Base-by-base conservation (phyloP, 53 echinoderm and acorn worm species). In the Arbacia lixula region DNA sequence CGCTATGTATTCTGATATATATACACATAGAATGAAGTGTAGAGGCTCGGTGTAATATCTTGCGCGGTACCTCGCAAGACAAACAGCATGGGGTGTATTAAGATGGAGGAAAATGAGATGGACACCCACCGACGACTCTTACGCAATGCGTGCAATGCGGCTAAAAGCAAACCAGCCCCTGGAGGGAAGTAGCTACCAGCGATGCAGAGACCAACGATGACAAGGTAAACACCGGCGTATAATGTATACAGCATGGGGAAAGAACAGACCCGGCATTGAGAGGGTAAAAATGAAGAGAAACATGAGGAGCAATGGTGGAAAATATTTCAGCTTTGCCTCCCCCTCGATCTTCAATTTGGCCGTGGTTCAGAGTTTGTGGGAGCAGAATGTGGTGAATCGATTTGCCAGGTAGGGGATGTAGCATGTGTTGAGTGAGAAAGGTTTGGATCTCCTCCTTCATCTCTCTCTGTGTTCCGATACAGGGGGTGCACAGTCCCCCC, bases 71-170 rank as follows among this genome's bases (percentile, higher is more conserved):
- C 28, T 69, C 42, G 27, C 42, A 43, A 36, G 71, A 27, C 1
- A 28, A 53, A 53, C 74, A 74, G 50, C 34, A 74, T 29, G 74
- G 53, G 74, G 74, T 35, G 33, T 17, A 8, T 29, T 27, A 74
- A 39, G 14, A 53, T 53, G 16, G 17, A 30, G 74, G 36, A 74
- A 74, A 51, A 51, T 10, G 43, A n/a, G n/a, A n/a, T n/a, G n/a
- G n/a, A 74, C 40, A 42, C 69, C 74, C 12, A 24, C 32, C 6
- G 30, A 53, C 51, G 74, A 50, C 74, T 74, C 74, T 53, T 74
- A 53, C 52, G 74, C 74, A 74, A 74, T 74, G 74, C 53, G 6
- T 53, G 53, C 74, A 32, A 74, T 74, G 74, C 74, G 30, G 49
- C 32, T 74, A 74, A 52, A 74, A 74, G 32, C 74, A 41, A 4